A percentile compares a stretch with the other conserved stretches of the same genome.
Evolutionary conservation across 2,113 vertebrate species (phyloP).

Genomic region (Aleadryas rufinucha): DNA sequence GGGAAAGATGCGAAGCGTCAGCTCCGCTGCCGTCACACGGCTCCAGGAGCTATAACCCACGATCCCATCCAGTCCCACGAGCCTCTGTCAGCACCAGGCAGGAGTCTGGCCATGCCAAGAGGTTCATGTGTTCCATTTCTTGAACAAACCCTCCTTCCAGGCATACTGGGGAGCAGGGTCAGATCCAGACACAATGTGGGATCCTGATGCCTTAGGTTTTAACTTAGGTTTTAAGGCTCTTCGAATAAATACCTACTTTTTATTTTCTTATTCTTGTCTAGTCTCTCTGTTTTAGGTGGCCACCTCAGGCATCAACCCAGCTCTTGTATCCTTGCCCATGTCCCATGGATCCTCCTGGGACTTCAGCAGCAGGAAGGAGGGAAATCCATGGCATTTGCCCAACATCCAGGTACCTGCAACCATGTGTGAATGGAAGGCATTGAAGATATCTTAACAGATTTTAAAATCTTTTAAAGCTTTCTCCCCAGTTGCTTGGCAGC

Average conservation of each 20-base stretch:
- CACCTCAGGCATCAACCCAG: not conserved
- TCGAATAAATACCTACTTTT: too few relatives aligned
- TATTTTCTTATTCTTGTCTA: too few relatives aligned
- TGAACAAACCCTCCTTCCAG: not conserved
- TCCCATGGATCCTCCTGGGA: not conserved
- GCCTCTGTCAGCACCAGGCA: fast-evolving
- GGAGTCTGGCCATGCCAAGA: not conserved
- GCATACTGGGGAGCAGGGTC: fast-evolving
- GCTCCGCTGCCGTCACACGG: fast-evolving
- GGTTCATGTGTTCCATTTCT: not conserved
- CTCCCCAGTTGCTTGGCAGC: not conserved
- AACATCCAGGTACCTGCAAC: not conserved
- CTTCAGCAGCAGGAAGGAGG: fast-evolving
- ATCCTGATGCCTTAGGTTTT: not conserved
- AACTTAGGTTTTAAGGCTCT: too few relatives aligned
- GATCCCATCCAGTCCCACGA: fast-evolving
- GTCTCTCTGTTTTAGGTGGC: too few relatives aligned
- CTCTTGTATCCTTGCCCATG: not conserved
- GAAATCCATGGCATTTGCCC: not conserved
- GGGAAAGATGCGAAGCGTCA: not conserved
- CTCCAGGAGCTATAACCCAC: not conserved
- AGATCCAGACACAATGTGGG: fast-evolving
- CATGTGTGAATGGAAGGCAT: not conserved
- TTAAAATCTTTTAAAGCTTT: not conserved
- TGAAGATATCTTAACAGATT: not conserved